Conservation (phyloP, 1,140 invertebrate species). For the Zaprionus africanus region DNA sequence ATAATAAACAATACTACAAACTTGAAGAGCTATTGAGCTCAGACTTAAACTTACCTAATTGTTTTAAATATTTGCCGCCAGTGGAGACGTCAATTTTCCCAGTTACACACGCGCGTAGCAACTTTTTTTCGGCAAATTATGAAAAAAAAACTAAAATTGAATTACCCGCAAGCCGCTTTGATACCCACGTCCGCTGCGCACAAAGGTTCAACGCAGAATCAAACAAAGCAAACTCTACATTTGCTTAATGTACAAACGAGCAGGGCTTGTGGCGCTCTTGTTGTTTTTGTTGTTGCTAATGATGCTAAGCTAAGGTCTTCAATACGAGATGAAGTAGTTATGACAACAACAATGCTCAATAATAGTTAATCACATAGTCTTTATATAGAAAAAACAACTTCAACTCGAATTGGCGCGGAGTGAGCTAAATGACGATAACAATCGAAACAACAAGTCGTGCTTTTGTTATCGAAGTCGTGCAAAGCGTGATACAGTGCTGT, state of each 20-base stretch:
- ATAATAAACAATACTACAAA: constrained; percentile 33
- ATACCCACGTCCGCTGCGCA: constrained; percentile 32
- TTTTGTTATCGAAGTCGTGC: constrained; percentile 12
- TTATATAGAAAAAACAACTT: background rate
- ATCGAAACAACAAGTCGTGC: constrained; percentile 10
- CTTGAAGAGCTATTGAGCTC: constrained; percentile 43
- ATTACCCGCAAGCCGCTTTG: constrained; percentile 39
- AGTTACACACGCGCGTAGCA: constrained; percentile 14
- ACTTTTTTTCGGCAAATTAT: constrained; percentile 27
- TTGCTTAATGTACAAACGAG: constrained; percentile 34
- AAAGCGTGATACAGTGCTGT: background rate
- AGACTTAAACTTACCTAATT: constrained; percentile 48
- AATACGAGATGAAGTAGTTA: background rate
- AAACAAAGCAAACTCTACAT: constrained; percentile 39
- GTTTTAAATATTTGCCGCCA: constrained; percentile 41
- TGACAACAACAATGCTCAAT: background rate
- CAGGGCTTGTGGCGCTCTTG: background rate
- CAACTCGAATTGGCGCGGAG: constrained; percentile 21
- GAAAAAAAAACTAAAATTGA: constrained; percentile 1
- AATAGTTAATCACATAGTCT: background rate
- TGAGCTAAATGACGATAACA: constrained; percentile 2
- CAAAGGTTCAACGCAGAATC: constrained; percentile 55
- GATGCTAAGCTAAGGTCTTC: background rate
- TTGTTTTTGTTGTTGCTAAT: constrained; percentile 9
- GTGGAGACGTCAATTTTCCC: constrained; percentile 19